Conservation (phyloP, 2,797 vertebrate genomes). For the Lerista edwardsae region DNA sequence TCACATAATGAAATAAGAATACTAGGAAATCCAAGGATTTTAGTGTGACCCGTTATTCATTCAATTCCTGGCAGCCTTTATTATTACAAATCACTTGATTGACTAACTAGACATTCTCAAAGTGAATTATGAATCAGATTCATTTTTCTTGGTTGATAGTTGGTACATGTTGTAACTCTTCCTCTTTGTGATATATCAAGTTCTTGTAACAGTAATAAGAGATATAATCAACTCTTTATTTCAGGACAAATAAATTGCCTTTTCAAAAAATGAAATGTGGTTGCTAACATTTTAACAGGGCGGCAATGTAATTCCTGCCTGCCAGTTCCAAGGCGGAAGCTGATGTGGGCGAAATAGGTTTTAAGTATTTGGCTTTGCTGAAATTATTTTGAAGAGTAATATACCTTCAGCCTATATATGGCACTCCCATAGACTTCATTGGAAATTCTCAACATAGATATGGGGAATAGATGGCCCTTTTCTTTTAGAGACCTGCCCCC, state of each 20-base stretch:
- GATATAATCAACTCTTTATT: slow-evolving; percentile 79
- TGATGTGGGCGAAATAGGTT: slow-evolving; percentile 62
- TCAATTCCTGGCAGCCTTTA: slow-evolving; percentile 94
- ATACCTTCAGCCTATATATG: neutral
- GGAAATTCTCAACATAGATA: slow-evolving; percentile 22
- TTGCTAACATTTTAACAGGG: slow-evolving; percentile 75
- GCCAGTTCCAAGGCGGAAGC: slow-evolving; percentile 63
- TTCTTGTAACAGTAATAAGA: slow-evolving; percentile 76
- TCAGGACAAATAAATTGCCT: slow-evolving; percentile 76
- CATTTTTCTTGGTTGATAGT: slow-evolving; percentile 79
- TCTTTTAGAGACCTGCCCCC: neutral
- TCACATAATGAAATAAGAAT: slow-evolving; percentile 79
- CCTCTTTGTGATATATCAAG: slow-evolving; percentile 76
- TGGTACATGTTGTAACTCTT: slow-evolving; percentile 77
- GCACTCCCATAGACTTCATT: slow-evolving; percentile 22
- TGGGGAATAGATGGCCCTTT: neutral
- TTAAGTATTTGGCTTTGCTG: slow-evolving; percentile 58
- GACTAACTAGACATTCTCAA: slow-evolving; percentile 94
- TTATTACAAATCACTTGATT: slow-evolving; percentile 99
- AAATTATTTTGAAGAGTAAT: slow-evolving; percentile 55
- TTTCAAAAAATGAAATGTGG: slow-evolving; percentile 75
- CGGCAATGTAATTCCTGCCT: slow-evolving; percentile 61
- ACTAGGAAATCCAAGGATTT: slow-evolving; percentile 81
- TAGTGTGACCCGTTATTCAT: slow-evolving; percentile 94
- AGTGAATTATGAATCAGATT: slow-evolving; percentile 91